Conservation (phyloP, 2,113 vertebrate species). For the Cyphomyrus plagiostoma region DNA sequence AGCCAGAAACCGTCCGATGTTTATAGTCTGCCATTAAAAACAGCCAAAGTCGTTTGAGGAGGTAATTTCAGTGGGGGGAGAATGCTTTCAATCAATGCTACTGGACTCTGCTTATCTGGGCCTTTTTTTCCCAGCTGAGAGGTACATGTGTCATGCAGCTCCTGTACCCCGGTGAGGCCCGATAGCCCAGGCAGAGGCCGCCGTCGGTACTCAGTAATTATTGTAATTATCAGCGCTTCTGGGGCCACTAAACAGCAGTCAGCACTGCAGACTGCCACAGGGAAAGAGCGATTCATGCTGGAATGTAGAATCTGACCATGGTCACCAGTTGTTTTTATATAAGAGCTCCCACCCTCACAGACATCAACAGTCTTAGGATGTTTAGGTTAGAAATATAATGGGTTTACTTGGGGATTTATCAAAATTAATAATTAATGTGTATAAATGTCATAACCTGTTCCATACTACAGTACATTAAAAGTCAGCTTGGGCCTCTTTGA, state of each 20-base stretch:
- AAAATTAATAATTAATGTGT: not conserved
- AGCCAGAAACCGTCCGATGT: not conserved
- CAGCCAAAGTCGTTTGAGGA: not conserved
- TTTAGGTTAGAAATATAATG: not conserved
- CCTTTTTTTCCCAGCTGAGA: not conserved
- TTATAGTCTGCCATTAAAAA: constrained; percentile 15
- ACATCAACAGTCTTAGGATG: not conserved
- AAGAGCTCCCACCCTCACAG: not conserved
- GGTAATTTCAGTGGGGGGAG: not conserved
- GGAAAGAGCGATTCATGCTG: not conserved
- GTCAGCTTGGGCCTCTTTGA: not conserved
- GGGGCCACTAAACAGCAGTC: constrained; percentile 69
- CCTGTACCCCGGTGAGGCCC: constrained; percentile 50
- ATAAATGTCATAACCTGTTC: not conserved
- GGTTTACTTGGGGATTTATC: not conserved
- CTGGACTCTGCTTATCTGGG: not conserved
- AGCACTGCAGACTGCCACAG: constrained; percentile 53
- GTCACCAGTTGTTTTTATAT: not conserved
- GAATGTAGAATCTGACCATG: not conserved
- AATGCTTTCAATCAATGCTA: not conserved
- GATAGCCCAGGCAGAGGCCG: constrained; percentile 58
- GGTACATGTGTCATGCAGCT: constrained; percentile 46
- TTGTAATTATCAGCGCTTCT: constrained; percentile 68
- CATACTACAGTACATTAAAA: not conserved
- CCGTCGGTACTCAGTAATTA: constrained; percentile 75